Base-by-base conservation (phyloP, 2,113 vertebrate species). In the Tachycineta bicolor region DNA sequence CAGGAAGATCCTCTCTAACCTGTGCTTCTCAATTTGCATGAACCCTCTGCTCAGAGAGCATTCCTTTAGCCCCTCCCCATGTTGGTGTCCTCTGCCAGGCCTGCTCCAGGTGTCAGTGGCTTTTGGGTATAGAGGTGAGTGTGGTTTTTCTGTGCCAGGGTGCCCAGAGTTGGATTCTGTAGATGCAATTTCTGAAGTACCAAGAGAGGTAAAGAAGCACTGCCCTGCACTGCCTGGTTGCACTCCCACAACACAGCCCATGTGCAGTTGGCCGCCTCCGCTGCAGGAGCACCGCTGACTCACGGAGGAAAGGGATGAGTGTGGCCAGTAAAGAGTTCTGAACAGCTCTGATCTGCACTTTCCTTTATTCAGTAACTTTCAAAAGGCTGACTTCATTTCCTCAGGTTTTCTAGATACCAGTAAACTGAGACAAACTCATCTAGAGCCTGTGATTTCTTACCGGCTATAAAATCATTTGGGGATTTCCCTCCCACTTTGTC, bases 371-470 rank as follows among this genome's bases (percentile, higher is more conserved):
- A 84, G 28, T 47, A 67, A 82, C 65, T 95, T 94, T 71, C 93
- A 85, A 93, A 94, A 94, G 53, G 46, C 87, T 97, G 91, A 91
- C 87, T 89, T 96, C 62, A 96, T 94, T 95, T 97, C 95, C 91
- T 81, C 83, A 83, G 73, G 91, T 95, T 83, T 95, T 93, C 91
- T 96, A 94, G 79, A 89, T 88, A 92, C 79, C 80, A 77, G 80
- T 89, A 87, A 95, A 90, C 44, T 69, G 77, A 96, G 87, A 89
- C 77, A 89, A 83, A 33, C 39, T 87, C 86, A 93, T 91, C 37
- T 37, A 43, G 23, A 87, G 24, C 15, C 62, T 75, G 37, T 28
- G 31, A 91, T 83, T 94, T 92, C 87, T 89, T 82, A 71, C 17
- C 2, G 64, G 47, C 20, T 63, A 64, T 64, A 71, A 87, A 94